Evolutionary conservation across 2,797 vertebrate species (phyloP), one percentile per base, ranked within the genome.

Genomic region (Coreius guichenoti): DNA sequence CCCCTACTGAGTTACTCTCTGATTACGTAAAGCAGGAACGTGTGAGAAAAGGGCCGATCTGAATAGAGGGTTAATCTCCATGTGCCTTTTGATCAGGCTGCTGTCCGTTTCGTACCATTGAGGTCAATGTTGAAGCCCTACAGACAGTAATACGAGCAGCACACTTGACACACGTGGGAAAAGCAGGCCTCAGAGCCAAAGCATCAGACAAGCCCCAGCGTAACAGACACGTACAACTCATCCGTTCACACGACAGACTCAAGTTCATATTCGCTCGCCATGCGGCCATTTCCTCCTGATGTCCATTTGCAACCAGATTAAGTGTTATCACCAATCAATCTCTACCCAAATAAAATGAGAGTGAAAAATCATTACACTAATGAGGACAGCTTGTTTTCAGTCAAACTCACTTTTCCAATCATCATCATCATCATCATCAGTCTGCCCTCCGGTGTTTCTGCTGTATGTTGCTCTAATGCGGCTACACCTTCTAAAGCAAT

Each of bases 311-410:
- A 86, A 82, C 47, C 65, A 63, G 78, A 86, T 89, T 89, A 87
- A 7, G 39, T 68, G 33, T 74, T 87, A 90, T 87, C 88, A 86
- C 80, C 68, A 80, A 90, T 88, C 87, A 82, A 88, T 90, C 84
- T 88, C 82, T 29, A 13, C 75, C 74, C 56, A 91, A 91, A 87
- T 86, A 86, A 88, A 91, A 89, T 86, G 74, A 83, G 81, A 73
- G 8, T 4, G 13, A 83, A 77, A 86, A 84, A 88, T 87, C 84
- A 86, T 90, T 89, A 89, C 56, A 39, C 69, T 85, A 88, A 89
- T 77, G 82, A 75, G 82, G 76, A 81, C 63, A 84, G 63, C 80
- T 88, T 81, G 39, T 82, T 77, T 75, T 82, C 80, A 39, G 61
- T 79, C 58, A 83, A 68, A 51, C 76, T 82, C 58, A 74, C 80